phyloP scores from a whole-genome alignment of 30 jellyfish, hydroid and myxozoan genomes.

The Turritopsis rubra region DNA sequence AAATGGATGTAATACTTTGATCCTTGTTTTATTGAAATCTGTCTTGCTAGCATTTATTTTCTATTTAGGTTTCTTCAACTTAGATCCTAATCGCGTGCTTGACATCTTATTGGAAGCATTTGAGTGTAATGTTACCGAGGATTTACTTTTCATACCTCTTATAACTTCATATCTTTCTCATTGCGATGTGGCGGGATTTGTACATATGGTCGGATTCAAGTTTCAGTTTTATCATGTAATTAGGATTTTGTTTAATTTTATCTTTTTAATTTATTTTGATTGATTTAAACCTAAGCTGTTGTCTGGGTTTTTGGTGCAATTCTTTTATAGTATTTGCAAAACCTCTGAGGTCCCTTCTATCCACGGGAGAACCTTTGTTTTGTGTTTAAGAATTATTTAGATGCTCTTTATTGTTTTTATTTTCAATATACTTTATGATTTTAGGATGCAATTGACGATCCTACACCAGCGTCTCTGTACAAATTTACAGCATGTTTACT shows the following conservation, averaged over 20 bases:
- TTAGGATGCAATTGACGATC: slow-evolving; percentile 72
- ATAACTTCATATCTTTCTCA: slow-evolving; percentile 50
- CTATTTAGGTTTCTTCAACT: slow-evolving; percentile 68
- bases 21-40: background rate
- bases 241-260: too few species aligned
- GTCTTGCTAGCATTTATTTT: background rate
- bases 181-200: slow-evolving; percentile 85
- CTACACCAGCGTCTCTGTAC: slow-evolving; percentile 64
- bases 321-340: too few species aligned
- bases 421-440: slow-evolving; percentile 5
- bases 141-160: slow-evolving; percentile 51
- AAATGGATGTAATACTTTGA: background rate
- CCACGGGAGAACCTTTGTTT: too few species aligned
- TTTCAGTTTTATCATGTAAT: slow-evolving; percentile 91
- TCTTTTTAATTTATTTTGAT: too few species aligned
- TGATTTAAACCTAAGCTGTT: too few species aligned
- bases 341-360: too few species aligned
- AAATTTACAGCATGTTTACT: slow-evolving; percentile 69
- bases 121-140: slow-evolving; percentile 58
- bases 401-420: too few species aligned
- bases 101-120: slow-evolving; percentile 78
- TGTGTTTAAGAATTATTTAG: too few species aligned
- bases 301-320: too few species aligned
- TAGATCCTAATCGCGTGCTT: slow-evolving; percentile 97
- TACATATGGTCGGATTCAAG: slow-evolving; percentile 88